Base-by-base conservation (phyloP, 2,888 invertebrate genomes). In the Hypolimnas misippus region DNA sequence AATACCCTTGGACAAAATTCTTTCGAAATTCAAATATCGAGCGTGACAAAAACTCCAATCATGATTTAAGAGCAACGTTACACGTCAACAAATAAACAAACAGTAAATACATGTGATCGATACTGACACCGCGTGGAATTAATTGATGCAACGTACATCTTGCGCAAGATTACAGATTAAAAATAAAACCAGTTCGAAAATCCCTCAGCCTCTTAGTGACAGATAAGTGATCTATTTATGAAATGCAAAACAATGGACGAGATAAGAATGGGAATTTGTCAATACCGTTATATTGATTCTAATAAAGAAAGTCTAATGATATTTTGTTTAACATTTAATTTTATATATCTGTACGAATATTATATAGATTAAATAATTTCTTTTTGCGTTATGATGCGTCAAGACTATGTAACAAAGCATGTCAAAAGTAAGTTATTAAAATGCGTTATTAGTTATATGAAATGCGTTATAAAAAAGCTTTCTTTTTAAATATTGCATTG, bases 121-220 rank as follows among this genome's bases (percentile, higher is more conserved):
- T 86, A 75, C 82, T 76, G 82, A 83, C 84, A 81, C 72, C 74
- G 81, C 75, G 81, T 79, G 80, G 86, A 84, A 89, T 88, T 87
- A 78, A 81, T 79, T 79, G 75, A 76, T 75, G 77, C 76, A 78
- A 79, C 68, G 46, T n/a, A n/a, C n/a, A n/a, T 51, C 70, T 76
- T 76, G 71, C 70, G 72, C 68, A 70, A 73, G 64, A 51, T 31
- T 62, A 46, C 50, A 61, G 62, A 56, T 64, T 62, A 57, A 6
- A n/a, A 19, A 62, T 60, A 61, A 17, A 68, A 69, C 67, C 67
- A 62, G 69, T 71, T 57, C 29, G 51, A 50, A 60, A 52, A 69
- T 68, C 54, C 63, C 51, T 65, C 67, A 59, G 57, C 70, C 65
- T 50, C 52, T 56, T 56, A 42, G 56, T 62, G 65, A 66, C 65